These are phyloP conservation scores for Panagrolaimus sp. DNA, from an alignment of 1,140 invertebrate genomes.

Conservation along the genomic window DNA sequence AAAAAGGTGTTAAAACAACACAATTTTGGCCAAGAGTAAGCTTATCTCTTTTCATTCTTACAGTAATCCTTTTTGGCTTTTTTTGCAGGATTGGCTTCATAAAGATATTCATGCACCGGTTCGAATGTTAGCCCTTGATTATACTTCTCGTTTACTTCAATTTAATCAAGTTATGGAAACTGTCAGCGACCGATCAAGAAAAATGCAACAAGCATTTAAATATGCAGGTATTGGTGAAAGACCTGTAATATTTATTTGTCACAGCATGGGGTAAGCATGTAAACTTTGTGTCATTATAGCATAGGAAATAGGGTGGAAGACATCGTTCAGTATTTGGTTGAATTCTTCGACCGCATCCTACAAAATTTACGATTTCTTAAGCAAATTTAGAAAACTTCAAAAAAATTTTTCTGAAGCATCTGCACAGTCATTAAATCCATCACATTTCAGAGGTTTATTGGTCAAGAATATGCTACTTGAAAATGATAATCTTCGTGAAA, in stretches of 20 bases:
- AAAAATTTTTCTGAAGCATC: too few species aligned
- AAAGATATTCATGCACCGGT: slow-evolving; percentile 28
- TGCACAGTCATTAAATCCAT: too few species aligned
- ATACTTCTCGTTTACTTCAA: slow-evolving; percentile 33
- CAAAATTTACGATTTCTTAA: too few species aligned
- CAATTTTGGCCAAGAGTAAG: slow-evolving; percentile 34
- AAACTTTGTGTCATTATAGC: too few species aligned
- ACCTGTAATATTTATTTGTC: slow-evolving; percentile 38
- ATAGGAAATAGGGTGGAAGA: too few species aligned
- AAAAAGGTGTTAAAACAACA: slow-evolving; percentile 22
- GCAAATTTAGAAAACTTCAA: too few species aligned
- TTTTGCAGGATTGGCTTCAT: slow-evolving; percentile 34
- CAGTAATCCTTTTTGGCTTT: too few species aligned
- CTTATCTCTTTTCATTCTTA: too few species aligned
- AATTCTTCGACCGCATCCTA: too few species aligned
- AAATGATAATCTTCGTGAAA: slow-evolving; percentile 26
- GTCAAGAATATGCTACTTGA: slow-evolving; percentile 43
- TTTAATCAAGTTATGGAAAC: slow-evolving; percentile 32
- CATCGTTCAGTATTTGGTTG: too few species aligned
- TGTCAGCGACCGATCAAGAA: slow-evolving; percentile 18
- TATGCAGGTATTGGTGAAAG: slow-evolving; percentile 28
- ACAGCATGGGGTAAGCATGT: slow-evolving; percentile 42
- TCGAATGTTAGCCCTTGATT: slow-evolving; percentile 37
- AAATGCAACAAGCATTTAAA: slow-evolving; percentile 21
- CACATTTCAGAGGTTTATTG: slow-evolving; percentile 33